Evolutionary conservation across 2,113 vertebrate genomes (phyloP).

Genomic region (Brienomyrus brachyistius): DNA sequence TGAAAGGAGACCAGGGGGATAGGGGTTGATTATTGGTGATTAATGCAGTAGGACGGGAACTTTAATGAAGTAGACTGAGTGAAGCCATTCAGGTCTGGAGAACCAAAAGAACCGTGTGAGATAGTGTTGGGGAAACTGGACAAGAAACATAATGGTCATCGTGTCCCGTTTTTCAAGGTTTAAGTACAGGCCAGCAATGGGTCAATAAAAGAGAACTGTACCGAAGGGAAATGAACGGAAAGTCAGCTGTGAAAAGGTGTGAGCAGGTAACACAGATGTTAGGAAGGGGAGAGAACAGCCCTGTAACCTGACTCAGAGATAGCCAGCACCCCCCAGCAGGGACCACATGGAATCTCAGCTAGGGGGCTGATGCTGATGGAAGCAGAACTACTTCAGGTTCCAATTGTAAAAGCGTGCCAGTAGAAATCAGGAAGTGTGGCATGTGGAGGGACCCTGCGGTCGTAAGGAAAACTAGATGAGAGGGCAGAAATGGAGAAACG

Average conservation of each 20-base stretch:
- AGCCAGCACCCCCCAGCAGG: background rate
- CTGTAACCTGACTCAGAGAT: background rate
- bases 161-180: background rate
- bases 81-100: background rate
- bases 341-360: background rate
- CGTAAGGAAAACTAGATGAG: background rate
- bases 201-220: background rate
- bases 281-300: background rate
- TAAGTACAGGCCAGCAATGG: background rate
- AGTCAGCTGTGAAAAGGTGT: background rate
- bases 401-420: background rate
- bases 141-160: background rate
- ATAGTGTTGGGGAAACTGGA: background rate
- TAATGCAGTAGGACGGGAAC: background rate
- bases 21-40: background rate
- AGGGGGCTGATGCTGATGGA: background rate
- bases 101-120: background rate
- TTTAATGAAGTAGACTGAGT: background rate
- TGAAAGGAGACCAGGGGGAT: no score
- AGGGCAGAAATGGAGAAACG: background rate
- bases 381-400: background rate
- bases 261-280: background rate
- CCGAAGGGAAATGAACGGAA: no score
- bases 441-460: background rate
- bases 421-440: background rate